These are phyloP conservation scores for Lucilia cuprina DNA, from an alignment of 1,140 invertebrate species.

Conservation along the genomic window DNA sequence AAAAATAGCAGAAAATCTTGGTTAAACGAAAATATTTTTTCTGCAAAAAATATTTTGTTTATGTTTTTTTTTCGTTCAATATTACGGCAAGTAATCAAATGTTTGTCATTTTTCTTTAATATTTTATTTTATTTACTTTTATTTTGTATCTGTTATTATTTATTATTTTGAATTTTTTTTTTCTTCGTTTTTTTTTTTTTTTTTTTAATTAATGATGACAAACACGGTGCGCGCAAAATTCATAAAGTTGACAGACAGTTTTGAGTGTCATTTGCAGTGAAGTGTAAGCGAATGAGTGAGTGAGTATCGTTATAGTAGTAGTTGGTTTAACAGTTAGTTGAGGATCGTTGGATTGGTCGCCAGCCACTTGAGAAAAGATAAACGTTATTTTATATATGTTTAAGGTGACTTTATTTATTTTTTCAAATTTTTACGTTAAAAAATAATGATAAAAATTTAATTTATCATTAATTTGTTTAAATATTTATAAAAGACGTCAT, in stretches of 20 bases:
- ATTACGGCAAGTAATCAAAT: neutral
- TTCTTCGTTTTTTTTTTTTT: neutral
- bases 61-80: neutral
- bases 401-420: neutral
- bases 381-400: neutral
- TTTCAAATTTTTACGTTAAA: neutral
- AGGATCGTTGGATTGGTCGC: too few species aligned
- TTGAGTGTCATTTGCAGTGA: neutral
- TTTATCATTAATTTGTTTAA: constrained; percentile 5
- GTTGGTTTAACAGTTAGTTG: neutral
- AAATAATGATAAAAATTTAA: neutral
- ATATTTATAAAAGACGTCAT: constrained; percentile 9
- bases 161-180: neutral
- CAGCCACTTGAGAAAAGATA: neutral
- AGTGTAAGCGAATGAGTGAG: neutral
- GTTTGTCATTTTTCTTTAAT: neutral
- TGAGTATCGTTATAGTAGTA: neutral
- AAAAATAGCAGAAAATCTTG: neutral
- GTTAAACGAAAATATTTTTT: too few species aligned
- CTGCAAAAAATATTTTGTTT: neutral
- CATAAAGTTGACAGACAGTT: constrained; percentile 5
- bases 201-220: neutral
- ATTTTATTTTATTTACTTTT: neutral
- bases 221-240: neutral
- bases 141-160: neutral